Evolutionary conservation across 1,140 invertebrate genomes (phyloP).

Genomic region (Mya arenaria): DNA sequence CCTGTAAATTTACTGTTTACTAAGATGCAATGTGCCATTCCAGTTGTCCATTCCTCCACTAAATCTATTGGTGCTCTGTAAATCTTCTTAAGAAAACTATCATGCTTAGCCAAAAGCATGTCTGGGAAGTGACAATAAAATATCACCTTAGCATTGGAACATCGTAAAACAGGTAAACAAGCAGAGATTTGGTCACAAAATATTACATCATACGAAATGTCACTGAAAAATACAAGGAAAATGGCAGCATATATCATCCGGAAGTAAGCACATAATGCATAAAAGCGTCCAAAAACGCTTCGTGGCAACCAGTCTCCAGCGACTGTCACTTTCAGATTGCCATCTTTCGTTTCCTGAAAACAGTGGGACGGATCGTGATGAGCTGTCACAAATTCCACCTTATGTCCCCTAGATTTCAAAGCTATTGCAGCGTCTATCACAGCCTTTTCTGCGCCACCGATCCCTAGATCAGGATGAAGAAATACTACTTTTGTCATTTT

Average conservation of each 20-base stretch:
- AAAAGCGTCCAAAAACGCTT: slow-evolving; percentile 90
- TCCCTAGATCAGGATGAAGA: slow-evolving; percentile 98
- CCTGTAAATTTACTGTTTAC: slow-evolving; percentile 97
- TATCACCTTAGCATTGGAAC: slow-evolving; percentile 84
- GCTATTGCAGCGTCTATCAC: slow-evolving; percentile 97
- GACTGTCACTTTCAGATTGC: slow-evolving; percentile 85
- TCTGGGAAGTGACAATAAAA: slow-evolving; percentile 99
- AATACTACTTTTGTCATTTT: slow-evolving; percentile 86
- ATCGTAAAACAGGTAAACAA: slow-evolving; percentile 84
- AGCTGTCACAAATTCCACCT: slow-evolving; percentile 94
- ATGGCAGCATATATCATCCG: slow-evolving; percentile 94
- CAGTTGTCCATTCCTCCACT: slow-evolving; percentile 94
- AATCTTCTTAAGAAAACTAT: slow-evolving; percentile 85
- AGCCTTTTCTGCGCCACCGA: slow-evolving; percentile 98
- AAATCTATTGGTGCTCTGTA: slow-evolving; percentile 96
- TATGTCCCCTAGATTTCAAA: slow-evolving; percentile 91
- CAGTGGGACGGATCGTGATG: slow-evolving; percentile 97
- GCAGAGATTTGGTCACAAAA: slow-evolving; percentile 94
- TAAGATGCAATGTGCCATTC: slow-evolving; percentile 91
- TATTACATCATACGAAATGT: slow-evolving; percentile 89
- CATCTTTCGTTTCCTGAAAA: slow-evolving; percentile 96
- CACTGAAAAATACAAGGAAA: slow-evolving; percentile 83
- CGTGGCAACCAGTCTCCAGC: slow-evolving; percentile 82
- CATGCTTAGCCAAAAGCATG: slow-evolving; percentile 87
- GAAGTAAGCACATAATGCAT: slow-evolving; percentile 96